A percentile compares a stretch with the other conserved stretches of the same genome.
phyloP scores from a whole-genome alignment of 2,113 vertebrate species.

The Raja brachyura region DNA sequence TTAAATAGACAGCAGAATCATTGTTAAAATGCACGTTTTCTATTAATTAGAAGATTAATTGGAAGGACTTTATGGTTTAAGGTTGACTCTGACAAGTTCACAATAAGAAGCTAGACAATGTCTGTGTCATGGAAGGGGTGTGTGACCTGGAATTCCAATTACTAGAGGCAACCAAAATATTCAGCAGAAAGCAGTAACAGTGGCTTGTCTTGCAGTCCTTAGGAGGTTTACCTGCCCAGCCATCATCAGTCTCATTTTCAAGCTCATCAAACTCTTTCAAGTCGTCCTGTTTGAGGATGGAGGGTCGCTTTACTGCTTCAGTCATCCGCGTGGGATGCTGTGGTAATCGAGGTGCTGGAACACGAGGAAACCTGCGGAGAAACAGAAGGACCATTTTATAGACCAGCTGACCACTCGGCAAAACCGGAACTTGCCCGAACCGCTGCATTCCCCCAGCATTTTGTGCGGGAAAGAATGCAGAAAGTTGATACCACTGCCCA shows the following conservation, averaged over 20 bases:
- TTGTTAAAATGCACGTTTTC: background rate
- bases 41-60: background rate
- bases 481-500: too few species aligned
- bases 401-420: background rate
- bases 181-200: background rate
- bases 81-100: background rate
- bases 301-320: slow-evolving; percentile 74
- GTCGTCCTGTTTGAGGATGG: slow-evolving; percentile 86
- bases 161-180: background rate
- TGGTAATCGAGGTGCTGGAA: slow-evolving; percentile 61
- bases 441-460: too few species aligned
- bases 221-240: slow-evolving; percentile 75
- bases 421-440: background rate
- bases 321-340: slow-evolving; percentile 61
- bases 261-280: slow-evolving; percentile 87
- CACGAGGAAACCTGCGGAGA: slow-evolving; percentile 67
- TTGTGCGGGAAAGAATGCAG: too few species aligned
- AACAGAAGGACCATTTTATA: background rate
- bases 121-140: background rate
- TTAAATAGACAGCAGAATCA: background rate
- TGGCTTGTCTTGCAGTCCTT: background rate
- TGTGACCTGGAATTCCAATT: background rate
- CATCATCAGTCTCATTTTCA: slow-evolving; percentile 85
- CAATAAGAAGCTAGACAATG: background rate
- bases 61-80: background rate